Evolutionary conservation across 2,113 vertebrate species (phyloP).

Genomic region (Toxotes jaculatrix): DNA sequence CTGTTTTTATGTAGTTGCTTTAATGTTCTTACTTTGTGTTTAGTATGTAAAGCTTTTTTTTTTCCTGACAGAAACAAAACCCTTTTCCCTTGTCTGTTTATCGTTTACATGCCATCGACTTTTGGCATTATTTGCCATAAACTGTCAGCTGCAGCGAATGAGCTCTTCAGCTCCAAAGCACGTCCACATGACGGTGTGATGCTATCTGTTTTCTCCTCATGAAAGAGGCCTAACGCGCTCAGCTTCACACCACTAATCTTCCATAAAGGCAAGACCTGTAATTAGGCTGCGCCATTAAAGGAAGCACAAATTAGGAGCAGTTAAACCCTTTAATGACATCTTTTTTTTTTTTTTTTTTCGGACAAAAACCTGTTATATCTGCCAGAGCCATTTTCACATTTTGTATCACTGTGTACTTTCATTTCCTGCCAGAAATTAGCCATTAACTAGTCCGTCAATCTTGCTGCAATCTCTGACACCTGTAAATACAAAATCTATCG

Average conservation of each 20-base stretch:
- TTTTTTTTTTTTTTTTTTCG: background rate
- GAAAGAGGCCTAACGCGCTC: slow-evolving; percentile 70
- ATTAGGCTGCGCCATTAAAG: slow-evolving; percentile 80
- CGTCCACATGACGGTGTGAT: slow-evolving; percentile 58
- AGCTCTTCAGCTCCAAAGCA: slow-evolving; percentile 56
- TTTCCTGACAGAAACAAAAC: no score
- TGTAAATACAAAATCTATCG: slow-evolving; percentile 48
- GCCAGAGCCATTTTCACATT: slow-evolving; percentile 48
- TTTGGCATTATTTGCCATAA: slow-evolving; percentile 8
- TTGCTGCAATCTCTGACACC: slow-evolving; percentile 27
- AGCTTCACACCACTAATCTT: slow-evolving; percentile 75
- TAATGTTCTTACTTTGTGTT: no score
- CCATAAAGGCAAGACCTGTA: slow-evolving; percentile 73
- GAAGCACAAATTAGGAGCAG: slow-evolving; percentile 79
- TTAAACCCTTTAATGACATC: slow-evolving; percentile 79
- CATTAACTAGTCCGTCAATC: slow-evolving; percentile 64
- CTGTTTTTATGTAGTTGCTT: no score
- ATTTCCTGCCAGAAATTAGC: slow-evolving; percentile 51
- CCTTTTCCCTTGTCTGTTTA: background rate
- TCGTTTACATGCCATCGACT: slow-evolving; percentile 11
- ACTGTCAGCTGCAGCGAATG: slow-evolving; percentile 8
- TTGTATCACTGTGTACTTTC: slow-evolving; percentile 53
- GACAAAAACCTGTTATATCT: slow-evolving; percentile 66
- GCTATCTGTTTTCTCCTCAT: slow-evolving; percentile 65
- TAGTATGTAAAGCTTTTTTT: no score